Evolutionary conservation across 2,888 invertebrate species (phyloP).

Genomic region (Napeogenes inachia): DNA sequence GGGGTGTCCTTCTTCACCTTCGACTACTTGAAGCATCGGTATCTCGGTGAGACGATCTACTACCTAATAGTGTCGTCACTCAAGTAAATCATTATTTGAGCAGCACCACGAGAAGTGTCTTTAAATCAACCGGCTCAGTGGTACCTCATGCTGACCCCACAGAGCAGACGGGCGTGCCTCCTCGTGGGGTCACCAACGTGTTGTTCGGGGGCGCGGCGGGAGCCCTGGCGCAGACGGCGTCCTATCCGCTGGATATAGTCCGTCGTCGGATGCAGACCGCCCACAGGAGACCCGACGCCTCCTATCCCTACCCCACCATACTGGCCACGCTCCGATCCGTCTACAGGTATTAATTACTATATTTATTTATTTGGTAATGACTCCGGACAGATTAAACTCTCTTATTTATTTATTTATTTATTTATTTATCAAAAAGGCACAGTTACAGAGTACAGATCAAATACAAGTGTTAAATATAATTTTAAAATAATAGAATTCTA

Average conservation of each 20-base stretch:
- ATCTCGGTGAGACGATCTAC: conserved; percentile 78
- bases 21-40: conserved; percentile 91
- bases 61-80: too few relatives aligned
- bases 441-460: too few relatives aligned
- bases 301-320: conserved; percentile 80
- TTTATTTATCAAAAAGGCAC: too few relatives aligned
- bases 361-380: background rate
- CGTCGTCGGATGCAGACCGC: conserved; percentile 82
- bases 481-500: too few relatives aligned
- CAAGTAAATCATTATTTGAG: too few relatives aligned
- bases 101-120: too few relatives aligned
- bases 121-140: too few relatives aligned
- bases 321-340: conserved; percentile 81
- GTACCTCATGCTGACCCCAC: background rate
- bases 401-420: too few relatives aligned
- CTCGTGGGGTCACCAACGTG: conserved; percentile 81
- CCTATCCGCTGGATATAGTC: conserved; percentile 97
- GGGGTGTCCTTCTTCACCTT: conserved; percentile 98
- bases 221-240: conserved; percentile 94
- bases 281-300: conserved; percentile 58
- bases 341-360: conserved; percentile 74
- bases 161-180: conserved; percentile 36
- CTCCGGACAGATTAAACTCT: too few relatives aligned
- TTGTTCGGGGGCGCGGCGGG: conserved; percentile 94
- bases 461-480: too few relatives aligned